These are phyloP conservation scores for Leucoma salicis DNA, from an alignment of 2,888 invertebrate species.

Conservation along the genomic window DNA sequence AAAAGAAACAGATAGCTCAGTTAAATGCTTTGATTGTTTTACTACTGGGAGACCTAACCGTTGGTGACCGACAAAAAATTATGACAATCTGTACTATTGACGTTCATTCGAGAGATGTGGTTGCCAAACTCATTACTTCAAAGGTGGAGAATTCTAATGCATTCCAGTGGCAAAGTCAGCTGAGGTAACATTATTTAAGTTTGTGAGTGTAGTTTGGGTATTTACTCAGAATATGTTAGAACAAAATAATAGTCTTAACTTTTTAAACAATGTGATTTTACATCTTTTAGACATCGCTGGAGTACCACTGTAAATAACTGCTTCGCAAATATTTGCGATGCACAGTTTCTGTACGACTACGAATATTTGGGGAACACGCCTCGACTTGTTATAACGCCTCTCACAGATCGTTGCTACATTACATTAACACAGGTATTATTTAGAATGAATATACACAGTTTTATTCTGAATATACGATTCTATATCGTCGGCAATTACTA, in stretches of 20 bases:
- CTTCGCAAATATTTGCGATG: slow-evolving; percentile 97
- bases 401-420: slow-evolving; percentile 97
- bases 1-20: slow-evolving; percentile 93
- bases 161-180: slow-evolving; percentile 96
- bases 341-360: slow-evolving; percentile 94
- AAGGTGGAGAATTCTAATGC: slow-evolving; percentile 91
- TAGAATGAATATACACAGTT: too few relatives aligned
- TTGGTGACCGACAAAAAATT: slow-evolving; percentile 95
- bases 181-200: slow-evolving; percentile 78
- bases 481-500: too few relatives aligned
- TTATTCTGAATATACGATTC: too few relatives aligned
- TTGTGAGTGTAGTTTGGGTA: too few relatives aligned
- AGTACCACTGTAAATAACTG: slow-evolving; percentile 90
- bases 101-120: slow-evolving; percentile 97
- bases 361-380: slow-evolving; percentile 98
- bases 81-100: slow-evolving; percentile 98
- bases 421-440: slow-evolving; percentile 90
- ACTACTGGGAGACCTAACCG: slow-evolving; percentile 90
- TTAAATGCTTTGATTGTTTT: slow-evolving; percentile 91
- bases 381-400: slow-evolving; percentile 95
- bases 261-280: too few relatives aligned
- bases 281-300: slow-evolving; percentile 87
- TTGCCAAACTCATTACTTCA: slow-evolving; percentile 90
- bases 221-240: too few relatives aligned
- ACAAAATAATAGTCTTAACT: too few relatives aligned